Base-by-base conservation (phyloP, 2,113 vertebrate species). In the Paralichthys olivaceus region DNA sequence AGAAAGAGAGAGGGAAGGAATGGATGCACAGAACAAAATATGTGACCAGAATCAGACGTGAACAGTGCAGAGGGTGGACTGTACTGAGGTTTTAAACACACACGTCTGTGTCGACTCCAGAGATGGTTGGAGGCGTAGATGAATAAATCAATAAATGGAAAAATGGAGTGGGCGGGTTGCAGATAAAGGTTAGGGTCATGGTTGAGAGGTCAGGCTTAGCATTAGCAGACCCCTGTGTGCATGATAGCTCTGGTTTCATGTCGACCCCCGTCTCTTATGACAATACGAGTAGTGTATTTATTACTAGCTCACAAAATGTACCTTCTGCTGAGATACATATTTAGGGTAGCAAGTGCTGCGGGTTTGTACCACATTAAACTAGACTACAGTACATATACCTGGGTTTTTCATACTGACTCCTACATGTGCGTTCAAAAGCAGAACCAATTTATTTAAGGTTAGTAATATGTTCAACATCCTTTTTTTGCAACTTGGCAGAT, bases 131-230 rank as follows among this genome's bases (percentile, higher is more conserved):
- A 66, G 43, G 65, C 5, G 28, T 5, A 8, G 49, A 22, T 11
- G 66, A 53, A 40, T 20, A 34, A 40, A 40, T 55, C 28, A 8
- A 69, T 69, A 7, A 11, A 69, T 68, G 29, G 29, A 55, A 37
- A 69, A 3, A 23, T n/a, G 63, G 49, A 15, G 45, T 53, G 49
- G 20, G 47, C 51, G 28, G 64, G 28, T 34, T 51, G 47, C 5
- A 66, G 26, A 66, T 22, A 17, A 34, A 20, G 49, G 49, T 20
- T 2, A 28, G 11, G 43, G 45, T 67, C 11, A 54, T 1, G 14
- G 47, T 4, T 22, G 19, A 34, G 49, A 67, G 49, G 64, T 34
- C 47, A 34, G 25, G 63, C 2, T n/a, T 32, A 51, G 40, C 37
- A 17, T 43, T 4, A 17, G 22, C 15, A 6, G 6, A 1, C 4